Evolutionary conservation across 23 tunicate genomes (phyloP), one percentile per base, ranked within the genome.

Genomic region (Phallusia fumigata): DNA sequence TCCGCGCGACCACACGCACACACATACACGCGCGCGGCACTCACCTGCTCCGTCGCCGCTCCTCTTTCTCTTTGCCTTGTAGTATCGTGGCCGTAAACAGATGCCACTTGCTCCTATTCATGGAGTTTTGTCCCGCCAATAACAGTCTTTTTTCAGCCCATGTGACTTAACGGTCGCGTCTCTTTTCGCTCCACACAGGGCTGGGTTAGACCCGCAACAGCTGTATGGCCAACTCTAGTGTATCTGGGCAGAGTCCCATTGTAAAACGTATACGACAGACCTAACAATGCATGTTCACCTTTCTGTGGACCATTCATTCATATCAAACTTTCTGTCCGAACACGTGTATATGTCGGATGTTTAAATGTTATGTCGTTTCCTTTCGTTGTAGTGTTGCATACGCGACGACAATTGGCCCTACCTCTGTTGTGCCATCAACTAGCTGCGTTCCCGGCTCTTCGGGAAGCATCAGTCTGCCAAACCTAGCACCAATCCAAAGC

Each of bases 391-490:
- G 69, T 24, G 69, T 58, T 58, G 69, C 69, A 30, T 74, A 74
- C 35, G 78, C 78, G 35, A 74, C 69, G 5, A 22, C 69, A 5
- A 58, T 58, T 8, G 69, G 69, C 1, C 28, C 28, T 24, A 58
- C 28, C 26, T 11, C 69, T 21, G 69, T 24, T 11, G 16, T 58
- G 8, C 77, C 81, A 35, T 8, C 81, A 36, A 40, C 81, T 30
- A 36, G 58, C 36, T 77, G 53, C 32, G n/a, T 45, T 40, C 53
- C 58, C 64, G 81, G 81, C 30, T 77, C 81, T 35, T 77, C 81
- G 18, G 81, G 81, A 19, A 77, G 81, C 19, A 40, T 77, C 33
- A 77, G n/a, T 44, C 26, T 77, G 11, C 81, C 81, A 1, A 34
- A 30, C 32, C 53, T 83, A 19, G 86, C 86, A 0, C 79, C 86